Conservation (phyloP, 2,888 invertebrate species). For the Dasypogon diadema region DNA sequence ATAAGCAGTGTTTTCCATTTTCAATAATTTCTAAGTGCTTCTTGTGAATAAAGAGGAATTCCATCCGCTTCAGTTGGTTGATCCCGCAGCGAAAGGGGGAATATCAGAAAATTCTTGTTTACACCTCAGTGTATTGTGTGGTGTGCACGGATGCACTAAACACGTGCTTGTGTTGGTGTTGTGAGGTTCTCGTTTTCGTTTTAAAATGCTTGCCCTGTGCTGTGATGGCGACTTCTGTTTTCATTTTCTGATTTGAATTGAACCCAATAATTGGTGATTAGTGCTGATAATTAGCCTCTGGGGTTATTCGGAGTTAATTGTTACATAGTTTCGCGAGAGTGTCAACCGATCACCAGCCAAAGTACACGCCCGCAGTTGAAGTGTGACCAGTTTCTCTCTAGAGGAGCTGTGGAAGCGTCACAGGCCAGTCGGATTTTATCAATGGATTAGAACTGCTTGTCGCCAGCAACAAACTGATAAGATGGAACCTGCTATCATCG, state of each 20-base stretch:
- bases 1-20: too few relatives aligned
- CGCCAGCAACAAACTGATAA: constrained; percentile 14
- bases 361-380: too few relatives aligned
- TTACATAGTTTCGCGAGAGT: not conserved
- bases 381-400: not conserved
- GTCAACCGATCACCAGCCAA: not conserved
- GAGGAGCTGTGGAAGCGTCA: not conserved
- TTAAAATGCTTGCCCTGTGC: constrained; percentile 8
- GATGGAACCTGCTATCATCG: constrained; percentile 45
- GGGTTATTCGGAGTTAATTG: not conserved
- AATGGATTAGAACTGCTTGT: constrained; percentile 18
- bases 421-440: constrained; percentile 9
- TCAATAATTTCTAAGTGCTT: too few relatives aligned
- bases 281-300: not conserved
- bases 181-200: not conserved
- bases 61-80: constrained; percentile 3
- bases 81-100: not conserved
- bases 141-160: constrained; percentile 10
- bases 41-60: not conserved
- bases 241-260: not conserved
- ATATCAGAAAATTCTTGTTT: constrained; percentile 36
- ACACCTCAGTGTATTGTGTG: constrained; percentile 17
- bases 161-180: not conserved
- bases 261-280: constrained; percentile 1
- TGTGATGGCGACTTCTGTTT: constrained; percentile 24